Conservation (phyloP, 1,140 invertebrate genomes). For the Caenorhabditis brenneri region DNA sequence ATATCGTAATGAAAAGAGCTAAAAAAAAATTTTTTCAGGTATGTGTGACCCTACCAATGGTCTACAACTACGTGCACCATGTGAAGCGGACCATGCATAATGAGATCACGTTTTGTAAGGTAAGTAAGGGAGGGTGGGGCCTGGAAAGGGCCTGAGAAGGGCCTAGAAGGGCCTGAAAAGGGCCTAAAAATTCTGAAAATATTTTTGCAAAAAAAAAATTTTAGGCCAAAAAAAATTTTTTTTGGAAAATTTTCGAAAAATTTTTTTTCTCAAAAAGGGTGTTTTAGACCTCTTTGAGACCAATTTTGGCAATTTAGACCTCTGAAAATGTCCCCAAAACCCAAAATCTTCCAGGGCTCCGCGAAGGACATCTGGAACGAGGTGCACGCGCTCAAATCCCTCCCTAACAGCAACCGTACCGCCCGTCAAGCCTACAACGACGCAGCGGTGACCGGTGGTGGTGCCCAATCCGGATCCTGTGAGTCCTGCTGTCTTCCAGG, state of each 20-base stretch:
- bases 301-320: too few relatives aligned
- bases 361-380: conserved; percentile 61
- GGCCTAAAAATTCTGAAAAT: too few relatives aligned
- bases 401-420: conserved; percentile 55
- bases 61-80: conserved; percentile 56
- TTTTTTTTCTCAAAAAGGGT: too few relatives aligned
- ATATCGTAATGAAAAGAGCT: too few relatives aligned
- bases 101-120: conserved; percentile 51
- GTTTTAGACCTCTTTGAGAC: too few relatives aligned
- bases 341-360: conserved; percentile 51
- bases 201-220: too few relatives aligned
- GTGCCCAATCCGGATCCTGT: conserved; percentile 31
- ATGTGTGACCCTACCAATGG: conserved; percentile 54
- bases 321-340: too few relatives aligned
- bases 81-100: conserved; percentile 47
- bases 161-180: too few relatives aligned
- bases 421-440: conserved; percentile 58
- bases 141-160: too few relatives aligned
- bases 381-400: conserved; percentile 53
- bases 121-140: too few relatives aligned
- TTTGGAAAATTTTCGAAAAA: too few relatives aligned
- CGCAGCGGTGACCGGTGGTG: conserved; percentile 29
- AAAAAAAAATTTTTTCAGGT: too few relatives aligned
- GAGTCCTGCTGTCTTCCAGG: conserved; percentile 55
- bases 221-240: neutral